Evolutionary conservation across 2,797 vertebrate species (phyloP), one percentile per base, ranked within the genome.

Genomic region (Scarus forsteni): DNA sequence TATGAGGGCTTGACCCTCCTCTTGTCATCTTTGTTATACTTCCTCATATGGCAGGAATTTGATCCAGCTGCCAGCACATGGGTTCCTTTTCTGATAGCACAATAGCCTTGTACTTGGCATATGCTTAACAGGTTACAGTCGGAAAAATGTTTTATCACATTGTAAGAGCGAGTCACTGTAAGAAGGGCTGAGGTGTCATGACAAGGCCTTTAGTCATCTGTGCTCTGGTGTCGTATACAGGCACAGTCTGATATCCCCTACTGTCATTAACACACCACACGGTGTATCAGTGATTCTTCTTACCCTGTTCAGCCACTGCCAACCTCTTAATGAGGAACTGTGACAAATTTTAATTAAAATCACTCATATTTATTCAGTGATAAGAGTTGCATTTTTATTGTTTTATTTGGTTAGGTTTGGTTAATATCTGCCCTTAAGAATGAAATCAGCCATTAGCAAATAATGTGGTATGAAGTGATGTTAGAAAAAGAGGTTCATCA

Each of bases 161-260:
- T 83, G 77, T 81, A 77, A 74, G 79, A 77, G 83, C 80, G 83
- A 83, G 79, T 92, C 89, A 86, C 51, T 71, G 75, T 81, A 76
- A 70, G 60, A 39, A 10, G 44, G 71, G 73, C 60, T 72, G 75
- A 70, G 51, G 56, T 79, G 15, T 44, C 55, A 67, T 66, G 76
- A 77, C 27, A 15, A 64, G 74, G 77, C 81, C 80, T 69, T 0
- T 55, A 75, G 83, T 67, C 83, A 86, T 85, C 72, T 60, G 60
- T 73, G 57, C 63, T 45, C 10, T 48, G 62, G 50, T 74, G 64
- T 79, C 75, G 56, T 55, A n/a, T 39, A 38, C 64, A 67, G 57
- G 54, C 0, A 16, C 46, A 73, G 56, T 9, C 34, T 80, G 61
- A 49, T 49, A 48, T 44, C 36, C 77, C 46, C 63, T 60, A 60